These are phyloP conservation scores for Nannospalax galili DNA, from an alignment of 2,113 vertebrate genomes.

Conservation along the genomic window DNA sequence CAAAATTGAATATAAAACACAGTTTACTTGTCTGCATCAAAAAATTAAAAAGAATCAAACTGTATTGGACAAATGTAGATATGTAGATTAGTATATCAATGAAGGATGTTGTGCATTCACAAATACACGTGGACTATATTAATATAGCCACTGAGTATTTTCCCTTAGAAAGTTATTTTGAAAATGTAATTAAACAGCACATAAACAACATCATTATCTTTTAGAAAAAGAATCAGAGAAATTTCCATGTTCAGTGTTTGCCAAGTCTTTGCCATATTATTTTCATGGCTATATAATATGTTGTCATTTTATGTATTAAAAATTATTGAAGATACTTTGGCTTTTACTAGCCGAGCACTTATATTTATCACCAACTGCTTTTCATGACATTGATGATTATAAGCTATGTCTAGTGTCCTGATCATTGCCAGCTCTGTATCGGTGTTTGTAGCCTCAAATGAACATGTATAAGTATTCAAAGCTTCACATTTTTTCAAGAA, in stretches of 20 bases:
- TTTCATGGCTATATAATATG: slow-evolving; percentile 20
- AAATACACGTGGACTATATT: background rate
- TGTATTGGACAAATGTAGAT: background rate
- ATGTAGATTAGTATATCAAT: background rate
- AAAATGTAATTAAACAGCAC: background rate
- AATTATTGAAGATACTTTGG: background rate
- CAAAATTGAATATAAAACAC: background rate
- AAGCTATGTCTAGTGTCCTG: background rate
- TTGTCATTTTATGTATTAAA: slow-evolving; percentile 36
- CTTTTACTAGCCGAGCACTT: background rate
- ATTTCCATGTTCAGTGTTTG: background rate
- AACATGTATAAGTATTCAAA: background rate
- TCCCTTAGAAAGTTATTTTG: background rate
- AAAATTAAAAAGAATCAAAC: background rate
- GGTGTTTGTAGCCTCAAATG: background rate
- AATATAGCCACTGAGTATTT: background rate
- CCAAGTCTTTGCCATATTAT: slow-evolving; percentile 53
- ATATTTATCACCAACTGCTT: background rate
- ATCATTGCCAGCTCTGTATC: background rate
- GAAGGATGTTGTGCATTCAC: background rate
- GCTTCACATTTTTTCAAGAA: background rate
- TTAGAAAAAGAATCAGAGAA: slow-evolving; percentile 8
- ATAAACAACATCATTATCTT: background rate
- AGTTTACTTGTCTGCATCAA: background rate
- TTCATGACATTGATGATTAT: background rate